Percentiles rank a stretch among this genome's conserved stretches.
Conservation (phyloP, 2,113 vertebrate genomes). For the Pachycephala philippinensis region DNA sequence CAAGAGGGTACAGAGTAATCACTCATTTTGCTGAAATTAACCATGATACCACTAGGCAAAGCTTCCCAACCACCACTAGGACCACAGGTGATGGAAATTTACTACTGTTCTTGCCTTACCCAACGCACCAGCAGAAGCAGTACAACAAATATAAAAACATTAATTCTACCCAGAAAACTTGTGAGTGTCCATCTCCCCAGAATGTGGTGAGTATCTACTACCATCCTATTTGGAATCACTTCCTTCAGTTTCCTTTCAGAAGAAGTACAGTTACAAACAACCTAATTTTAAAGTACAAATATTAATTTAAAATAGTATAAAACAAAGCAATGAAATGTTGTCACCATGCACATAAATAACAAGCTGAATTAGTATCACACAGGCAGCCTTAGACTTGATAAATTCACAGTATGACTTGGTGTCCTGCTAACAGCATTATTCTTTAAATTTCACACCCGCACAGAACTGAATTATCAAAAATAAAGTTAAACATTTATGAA, state of each 20-base stretch:
- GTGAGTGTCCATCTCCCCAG: not conserved
- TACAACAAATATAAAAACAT: not conserved
- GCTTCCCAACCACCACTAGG: not conserved
- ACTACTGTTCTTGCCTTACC: not conserved
- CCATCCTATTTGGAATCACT: not conserved
- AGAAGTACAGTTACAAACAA: not conserved
- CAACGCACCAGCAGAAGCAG: not conserved
- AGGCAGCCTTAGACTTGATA: not conserved
- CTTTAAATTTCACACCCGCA: not conserved
- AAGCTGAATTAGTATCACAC: not conserved
- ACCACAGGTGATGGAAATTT: not conserved
- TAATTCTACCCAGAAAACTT: not conserved
- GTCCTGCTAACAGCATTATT: not conserved
- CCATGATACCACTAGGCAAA: not conserved
- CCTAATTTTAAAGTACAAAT: not conserved
- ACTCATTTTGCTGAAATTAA: not conserved
- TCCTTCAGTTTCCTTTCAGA: not conserved
- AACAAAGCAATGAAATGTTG: not conserved
- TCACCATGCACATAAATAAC: not conserved
- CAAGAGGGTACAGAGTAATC: not conserved
- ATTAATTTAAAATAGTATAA: not conserved
- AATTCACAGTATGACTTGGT: not conserved
- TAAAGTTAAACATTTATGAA: not conserved
- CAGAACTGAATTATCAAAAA: not conserved
- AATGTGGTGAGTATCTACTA: not conserved